A percentile compares a stretch with the other conserved stretches of the same genome.
phyloP scores from a whole-genome alignment of 2,888 invertebrate species.

The Cactoblastis cactorum region DNA sequence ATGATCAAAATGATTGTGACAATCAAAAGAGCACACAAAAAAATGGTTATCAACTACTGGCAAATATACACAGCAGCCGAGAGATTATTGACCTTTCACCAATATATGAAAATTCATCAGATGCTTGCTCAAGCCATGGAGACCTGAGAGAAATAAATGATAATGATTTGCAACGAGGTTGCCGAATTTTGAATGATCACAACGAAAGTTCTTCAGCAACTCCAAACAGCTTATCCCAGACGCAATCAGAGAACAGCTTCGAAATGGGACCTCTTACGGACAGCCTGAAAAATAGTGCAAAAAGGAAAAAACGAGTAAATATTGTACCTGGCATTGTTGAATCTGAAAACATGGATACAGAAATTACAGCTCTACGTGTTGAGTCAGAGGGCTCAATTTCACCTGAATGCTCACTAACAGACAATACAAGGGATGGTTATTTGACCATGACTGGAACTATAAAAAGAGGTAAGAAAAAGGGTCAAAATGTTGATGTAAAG shows the following conservation, averaged over 20 bases:
- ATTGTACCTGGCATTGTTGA: slow-evolving; percentile 77
- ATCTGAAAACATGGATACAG: slow-evolving; percentile 60
- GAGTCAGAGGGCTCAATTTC: slow-evolving; percentile 75
- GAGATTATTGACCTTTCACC: slow-evolving; percentile 73
- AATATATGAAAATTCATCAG: slow-evolving; percentile 74
- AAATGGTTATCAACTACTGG: slow-evolving; percentile 64
- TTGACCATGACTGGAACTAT: slow-evolving; percentile 87
- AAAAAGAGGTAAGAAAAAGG: slow-evolving; percentile 85
- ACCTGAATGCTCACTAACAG: slow-evolving; percentile 77
- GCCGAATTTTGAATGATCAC: slow-evolving; percentile 55
- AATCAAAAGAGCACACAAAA: slow-evolving; percentile 43
- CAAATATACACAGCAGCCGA: slow-evolving; percentile 54
- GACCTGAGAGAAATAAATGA: slow-evolving; percentile 59
- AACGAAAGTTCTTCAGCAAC: slow-evolving; percentile 65
- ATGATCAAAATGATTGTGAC: slow-evolving; percentile 42
- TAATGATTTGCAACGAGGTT: slow-evolving; percentile 56
- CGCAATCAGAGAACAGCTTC: slow-evolving; percentile 72
- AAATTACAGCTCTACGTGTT: slow-evolving; percentile 56
- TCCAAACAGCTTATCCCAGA: slow-evolving; percentile 68
- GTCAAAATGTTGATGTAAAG: slow-evolving; percentile 85
- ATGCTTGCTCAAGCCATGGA: slow-evolving; percentile 73
- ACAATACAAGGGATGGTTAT: slow-evolving; percentile 77
- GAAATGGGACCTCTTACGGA: slow-evolving; percentile 69
- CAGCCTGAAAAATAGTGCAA: slow-evolving; percentile 66
- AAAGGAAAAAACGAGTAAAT: slow-evolving; percentile 81